Percentiles rank a stretch among this genome's conserved stretches.
phyloP scores from a whole-genome alignment of 2,797 vertebrate species.

The Okamejei kenojei region DNA sequence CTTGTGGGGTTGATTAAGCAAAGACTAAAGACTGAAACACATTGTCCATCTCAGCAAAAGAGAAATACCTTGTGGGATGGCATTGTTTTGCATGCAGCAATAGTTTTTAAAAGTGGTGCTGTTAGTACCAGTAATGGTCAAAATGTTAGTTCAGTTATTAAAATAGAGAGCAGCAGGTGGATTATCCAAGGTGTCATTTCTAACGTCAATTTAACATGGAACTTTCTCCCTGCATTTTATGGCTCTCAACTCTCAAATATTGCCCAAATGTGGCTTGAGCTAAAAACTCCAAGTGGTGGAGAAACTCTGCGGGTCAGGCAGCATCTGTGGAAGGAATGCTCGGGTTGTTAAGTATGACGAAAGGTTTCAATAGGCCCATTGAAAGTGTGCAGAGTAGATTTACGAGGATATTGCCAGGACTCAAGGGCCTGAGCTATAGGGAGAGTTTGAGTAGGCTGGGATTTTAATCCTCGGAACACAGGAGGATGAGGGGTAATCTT shows the following conservation, averaged over 20 bases:
- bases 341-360: no score
- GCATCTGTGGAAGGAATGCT: no score
- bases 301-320: no score
- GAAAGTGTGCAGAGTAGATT: no score
- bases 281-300: no score
- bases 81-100: background rate
- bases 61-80: background rate
- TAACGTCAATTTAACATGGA: background rate
- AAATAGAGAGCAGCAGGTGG: background rate
- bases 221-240: background rate
- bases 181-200: background rate
- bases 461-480: no score
- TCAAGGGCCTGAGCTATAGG: no score
- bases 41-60: background rate
- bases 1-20: background rate
- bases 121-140: background rate
- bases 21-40: background rate
- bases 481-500: no score
- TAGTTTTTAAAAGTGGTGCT: background rate
- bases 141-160: background rate
- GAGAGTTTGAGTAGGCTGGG: no score
- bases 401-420: no score
- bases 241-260: background rate
- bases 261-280: no score
- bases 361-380: no score